A percentile compares a stretch with the other conserved stretches of the same genome.
Evolutionary conservation across 2,113 vertebrate genomes (phyloP).

Genomic region (Malurus elegans): DNA sequence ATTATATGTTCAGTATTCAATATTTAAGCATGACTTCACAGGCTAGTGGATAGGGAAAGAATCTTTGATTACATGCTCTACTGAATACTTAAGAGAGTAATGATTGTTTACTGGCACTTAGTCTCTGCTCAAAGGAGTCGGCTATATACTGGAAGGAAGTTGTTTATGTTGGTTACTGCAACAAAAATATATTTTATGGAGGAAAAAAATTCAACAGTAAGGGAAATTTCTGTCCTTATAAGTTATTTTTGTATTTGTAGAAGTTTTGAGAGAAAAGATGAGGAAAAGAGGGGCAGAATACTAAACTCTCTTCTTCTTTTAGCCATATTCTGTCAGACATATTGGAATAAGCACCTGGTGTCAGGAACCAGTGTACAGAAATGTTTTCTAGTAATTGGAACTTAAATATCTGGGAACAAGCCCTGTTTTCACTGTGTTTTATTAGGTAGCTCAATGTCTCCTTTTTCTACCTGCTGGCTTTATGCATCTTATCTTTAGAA

Average conservation of each 20-base stretch:
- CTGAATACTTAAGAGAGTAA: neutral
- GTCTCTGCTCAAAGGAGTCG: neutral
- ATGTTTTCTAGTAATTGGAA: neutral
- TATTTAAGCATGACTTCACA: slow-evolving; percentile 30
- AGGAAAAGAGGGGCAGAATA: neutral
- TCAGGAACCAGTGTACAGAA: neutral
- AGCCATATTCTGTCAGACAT: neutral
- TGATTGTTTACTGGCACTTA: neutral
- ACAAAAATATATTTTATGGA: neutral
- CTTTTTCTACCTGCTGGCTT: neutral
- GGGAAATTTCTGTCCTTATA: neutral
- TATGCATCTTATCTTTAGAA: neutral
- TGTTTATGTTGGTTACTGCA: neutral
- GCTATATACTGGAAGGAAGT: neutral
- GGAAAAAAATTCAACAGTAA: neutral
- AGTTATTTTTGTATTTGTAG: neutral
- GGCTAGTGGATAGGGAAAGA: neutral
- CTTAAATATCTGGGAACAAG: neutral
- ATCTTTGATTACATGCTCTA: slow-evolving; percentile 1
- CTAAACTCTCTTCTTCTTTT: neutral
- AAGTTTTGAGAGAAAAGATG: neutral
- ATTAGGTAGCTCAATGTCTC: neutral
- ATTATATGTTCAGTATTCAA: slow-evolving; percentile 13
- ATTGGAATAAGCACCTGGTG: neutral
- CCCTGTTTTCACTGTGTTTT: neutral